Conservation (phyloP, 2,113 vertebrate species). For the Elgaria multicarinata region DNA sequence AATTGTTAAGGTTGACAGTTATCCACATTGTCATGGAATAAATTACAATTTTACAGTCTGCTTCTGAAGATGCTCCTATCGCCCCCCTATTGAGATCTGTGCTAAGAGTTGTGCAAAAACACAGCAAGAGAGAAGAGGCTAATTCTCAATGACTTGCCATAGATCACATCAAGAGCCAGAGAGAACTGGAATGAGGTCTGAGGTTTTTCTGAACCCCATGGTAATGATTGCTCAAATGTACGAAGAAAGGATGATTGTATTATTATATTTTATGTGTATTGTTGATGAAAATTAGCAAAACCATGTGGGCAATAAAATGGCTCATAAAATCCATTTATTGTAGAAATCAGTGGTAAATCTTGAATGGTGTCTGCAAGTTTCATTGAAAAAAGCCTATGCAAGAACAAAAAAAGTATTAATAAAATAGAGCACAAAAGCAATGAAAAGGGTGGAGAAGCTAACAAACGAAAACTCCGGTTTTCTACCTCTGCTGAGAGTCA, state of each 20-base stretch:
- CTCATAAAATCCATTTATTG: constrained; percentile 3
- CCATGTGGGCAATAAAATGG: not conserved
- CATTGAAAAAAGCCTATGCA: not conserved
- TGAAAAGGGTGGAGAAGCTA: not conserved
- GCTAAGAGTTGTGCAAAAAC: not conserved
- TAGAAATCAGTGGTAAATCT: not conserved
- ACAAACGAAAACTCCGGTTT: not conserved
- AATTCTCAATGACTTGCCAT: not conserved
- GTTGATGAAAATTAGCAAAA: not conserved
- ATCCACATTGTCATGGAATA: constrained; percentile 5
- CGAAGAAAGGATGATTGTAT: not conserved
- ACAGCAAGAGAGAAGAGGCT: not conserved
- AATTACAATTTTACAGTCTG: not conserved
- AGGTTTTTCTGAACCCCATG: not conserved
- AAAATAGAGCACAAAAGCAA: not conserved
- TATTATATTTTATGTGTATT: not conserved
- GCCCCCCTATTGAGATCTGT: not conserved
- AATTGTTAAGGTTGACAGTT: constrained; percentile 22
- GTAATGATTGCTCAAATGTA: not conserved
- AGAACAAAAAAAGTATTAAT: not conserved
- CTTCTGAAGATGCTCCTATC: not conserved
- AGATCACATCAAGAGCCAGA: not conserved
- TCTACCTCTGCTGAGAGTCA: not conserved
- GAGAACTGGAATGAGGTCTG: not conserved
- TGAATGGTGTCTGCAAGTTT: not conserved